phyloP scores from a whole-genome alignment of 2,797 vertebrate genomes.

The Sebastolobus altivelis region DNA sequence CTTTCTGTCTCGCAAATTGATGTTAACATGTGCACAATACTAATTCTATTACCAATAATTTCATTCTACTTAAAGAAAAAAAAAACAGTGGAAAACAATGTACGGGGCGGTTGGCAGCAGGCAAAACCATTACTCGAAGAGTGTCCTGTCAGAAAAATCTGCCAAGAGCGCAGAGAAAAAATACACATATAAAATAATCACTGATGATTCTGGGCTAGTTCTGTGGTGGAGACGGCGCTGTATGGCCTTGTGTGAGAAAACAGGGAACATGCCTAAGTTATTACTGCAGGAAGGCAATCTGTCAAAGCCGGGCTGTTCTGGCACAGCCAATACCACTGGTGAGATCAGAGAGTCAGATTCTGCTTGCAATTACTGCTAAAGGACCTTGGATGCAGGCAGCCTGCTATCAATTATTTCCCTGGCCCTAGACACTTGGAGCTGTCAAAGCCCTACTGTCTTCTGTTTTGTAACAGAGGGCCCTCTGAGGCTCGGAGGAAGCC shows the following conservation, averaged over 20 bases:
- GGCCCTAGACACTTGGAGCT: constrained; percentile 98
- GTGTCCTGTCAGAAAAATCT: constrained; percentile 87
- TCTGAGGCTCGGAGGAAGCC: constrained; percentile 84
- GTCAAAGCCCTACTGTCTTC: constrained; percentile 97
- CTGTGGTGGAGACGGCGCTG: constrained; percentile 88
- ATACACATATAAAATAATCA: constrained; percentile 89
- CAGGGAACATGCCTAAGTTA: constrained; percentile 98
- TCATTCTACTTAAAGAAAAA: constrained; percentile 33
- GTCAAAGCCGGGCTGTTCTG: constrained; percentile 97
- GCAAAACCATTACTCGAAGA: constrained; percentile 91
- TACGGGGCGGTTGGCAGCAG: constrained; percentile 85
- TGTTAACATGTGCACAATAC: constrained; percentile 42
- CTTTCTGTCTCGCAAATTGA: constrained; percentile 38
- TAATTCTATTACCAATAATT: constrained; percentile 43
- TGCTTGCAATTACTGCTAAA: constrained; percentile 99
- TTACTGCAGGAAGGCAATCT: constrained; percentile 99
- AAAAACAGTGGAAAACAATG: constrained; percentile 72
- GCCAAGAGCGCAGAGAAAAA: constrained; percentile 78
- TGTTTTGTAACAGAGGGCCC: constrained; percentile 97
- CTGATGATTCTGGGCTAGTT: constrained; percentile 88
- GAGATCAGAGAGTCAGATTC: constrained; percentile 99
- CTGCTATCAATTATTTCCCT: constrained; percentile 99
- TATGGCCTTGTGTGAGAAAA: constrained; percentile 92
- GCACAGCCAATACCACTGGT: constrained; percentile 98
- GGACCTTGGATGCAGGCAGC: constrained; percentile 98